Base-by-base conservation (phyloP, 2,888 invertebrate species). In the Drosophila kuntzei region DNA sequence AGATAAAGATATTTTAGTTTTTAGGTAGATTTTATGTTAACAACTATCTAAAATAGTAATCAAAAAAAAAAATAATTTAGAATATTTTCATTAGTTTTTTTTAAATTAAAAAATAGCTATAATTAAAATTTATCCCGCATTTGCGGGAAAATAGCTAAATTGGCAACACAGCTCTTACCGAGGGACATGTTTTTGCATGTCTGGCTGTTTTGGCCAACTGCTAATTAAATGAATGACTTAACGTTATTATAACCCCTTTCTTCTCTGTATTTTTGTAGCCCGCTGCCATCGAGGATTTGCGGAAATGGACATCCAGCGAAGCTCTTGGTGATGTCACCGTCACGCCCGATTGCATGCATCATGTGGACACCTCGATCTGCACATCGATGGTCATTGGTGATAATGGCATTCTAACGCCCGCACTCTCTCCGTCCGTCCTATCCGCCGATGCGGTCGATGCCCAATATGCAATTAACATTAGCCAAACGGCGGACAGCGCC, bases 271-370 rank as follows among this genome's bases (percentile, higher is more conserved):
- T 22, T 20, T 59, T 60, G 12, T 51, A 97, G 97, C 98, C 96
- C 86, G 96, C 95, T 89, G 95, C 94, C 89, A 95, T 95, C 89
- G 96, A 95, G 91, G 95, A 95, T 90, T 94, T 97, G 59, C 94
- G 97, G 79, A 95, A 96, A 93, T 97, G 97, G 97, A 97, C 97
- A 65, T 97, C 97, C 27, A 83, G 83, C 39, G 91, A 91, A 72
- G 92, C 92, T 16, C 92, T 97, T 58, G 97, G 97, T 74, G 97
- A 97, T 90, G 94, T 96, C 71, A 97, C 97, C 25, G 96, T 96
- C 54, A 94, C 95, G 32, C 95, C 96, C 54, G 96, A 96, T 91
- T 95, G 96, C 77, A 94, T 95, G 76, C 95, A 95, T 90, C 94
- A 96, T 60, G 92, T 92, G 71, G 91, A 90, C 49, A 90, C 86